Percentiles rank a stretch among this genome's conserved stretches.
Conservation (phyloP, 2,888 invertebrate species). For the Heliconius erato region DNA sequence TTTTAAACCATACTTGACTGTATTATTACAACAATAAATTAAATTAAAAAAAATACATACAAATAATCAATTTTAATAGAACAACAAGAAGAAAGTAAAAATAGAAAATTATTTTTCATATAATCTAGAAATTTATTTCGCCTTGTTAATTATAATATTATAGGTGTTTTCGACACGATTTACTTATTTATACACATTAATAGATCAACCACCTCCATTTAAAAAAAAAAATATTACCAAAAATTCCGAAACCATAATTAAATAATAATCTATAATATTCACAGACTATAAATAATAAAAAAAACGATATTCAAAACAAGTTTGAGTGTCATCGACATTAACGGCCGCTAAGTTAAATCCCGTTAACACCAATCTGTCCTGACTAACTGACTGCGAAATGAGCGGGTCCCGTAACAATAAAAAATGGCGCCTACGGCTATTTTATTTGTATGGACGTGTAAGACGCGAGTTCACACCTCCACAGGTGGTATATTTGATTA, state of each 20-base stretch:
- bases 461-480: conserved; percentile 5
- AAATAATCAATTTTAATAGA: too few species aligned
- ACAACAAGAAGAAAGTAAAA: too few species aligned
- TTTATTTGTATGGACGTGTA: conserved; percentile 10
- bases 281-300: conserved; percentile 6
- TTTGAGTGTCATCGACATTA: conserved; percentile 52
- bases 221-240: not conserved
- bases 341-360: conserved; percentile 55
- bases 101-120: too few species aligned
- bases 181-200: not conserved
- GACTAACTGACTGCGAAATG: conserved; percentile 54
- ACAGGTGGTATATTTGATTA: not conserved
- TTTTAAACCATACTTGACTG: not conserved
- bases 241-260: not conserved
- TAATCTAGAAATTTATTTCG: too few species aligned
- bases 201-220: not conserved
- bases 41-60: too few species aligned
- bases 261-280: not conserved
- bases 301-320: conserved; percentile 38
- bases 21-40: too few species aligned
- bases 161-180: too few species aligned
- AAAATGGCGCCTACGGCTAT: conserved; percentile 49
- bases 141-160: too few species aligned
- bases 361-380: conserved; percentile 60
- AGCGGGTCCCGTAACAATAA: conserved; percentile 59